Evolutionary conservation across 2,888 invertebrate genomes (phyloP).

Genomic region (Clusia tigrina): DNA sequence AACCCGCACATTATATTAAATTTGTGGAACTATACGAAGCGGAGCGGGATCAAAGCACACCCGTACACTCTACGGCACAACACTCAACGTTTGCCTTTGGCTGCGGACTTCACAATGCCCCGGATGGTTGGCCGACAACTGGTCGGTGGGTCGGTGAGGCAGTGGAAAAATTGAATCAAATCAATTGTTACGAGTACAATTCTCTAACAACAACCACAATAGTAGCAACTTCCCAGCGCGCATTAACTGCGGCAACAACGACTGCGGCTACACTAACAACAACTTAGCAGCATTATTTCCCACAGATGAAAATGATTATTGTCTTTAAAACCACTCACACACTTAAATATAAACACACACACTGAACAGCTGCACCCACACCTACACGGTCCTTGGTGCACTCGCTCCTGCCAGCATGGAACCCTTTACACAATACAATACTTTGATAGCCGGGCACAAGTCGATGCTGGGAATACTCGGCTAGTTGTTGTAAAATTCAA

Average conservation of each 20-base stretch:
- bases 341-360: no score
- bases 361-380: background rate
- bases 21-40: no score
- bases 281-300: background rate
- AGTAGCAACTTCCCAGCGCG: background rate
- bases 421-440: no score
- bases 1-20: no score
- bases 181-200: background rate
- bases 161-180: background rate
- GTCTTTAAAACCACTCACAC: constrained; percentile 4
- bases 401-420: no score
- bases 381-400: background rate
- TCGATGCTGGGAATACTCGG: background rate
- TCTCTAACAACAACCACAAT: background rate
- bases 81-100: no score
- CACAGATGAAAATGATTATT: constrained; percentile 7
- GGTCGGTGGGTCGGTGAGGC: no score
- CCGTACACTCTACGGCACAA: no score
- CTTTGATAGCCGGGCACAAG: background rate
- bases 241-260: background rate
- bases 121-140: no score
- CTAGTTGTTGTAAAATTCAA: constrained; percentile 6
- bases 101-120: no score
- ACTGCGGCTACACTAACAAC: background rate
- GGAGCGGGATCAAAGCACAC: no score